Conservation (phyloP, 1,140 invertebrate genomes). For the Brachionus calyciflorus region DNA sequence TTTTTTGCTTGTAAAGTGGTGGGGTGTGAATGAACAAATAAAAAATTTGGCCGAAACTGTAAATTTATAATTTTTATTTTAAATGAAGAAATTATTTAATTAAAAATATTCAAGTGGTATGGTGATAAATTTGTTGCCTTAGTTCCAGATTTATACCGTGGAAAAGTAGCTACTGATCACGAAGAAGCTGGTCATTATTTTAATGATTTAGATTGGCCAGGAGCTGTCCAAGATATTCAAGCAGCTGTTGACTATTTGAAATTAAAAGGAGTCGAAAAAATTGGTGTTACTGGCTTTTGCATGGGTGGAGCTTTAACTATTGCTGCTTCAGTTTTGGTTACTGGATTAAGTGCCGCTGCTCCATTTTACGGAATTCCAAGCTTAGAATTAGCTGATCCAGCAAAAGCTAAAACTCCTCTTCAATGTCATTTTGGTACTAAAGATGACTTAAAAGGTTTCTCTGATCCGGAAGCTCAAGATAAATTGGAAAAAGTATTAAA, state of each 20-base stretch:
- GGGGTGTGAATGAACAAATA: slow-evolving; percentile 57
- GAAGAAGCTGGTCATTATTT: slow-evolving; percentile 56
- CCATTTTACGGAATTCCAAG: slow-evolving; percentile 56
- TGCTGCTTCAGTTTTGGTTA: slow-evolving; percentile 51
- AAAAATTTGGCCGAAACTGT: slow-evolving; percentile 51
- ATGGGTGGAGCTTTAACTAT: slow-evolving; percentile 56
- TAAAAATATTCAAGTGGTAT: slow-evolving; percentile 34
- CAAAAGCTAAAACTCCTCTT: slow-evolving; percentile 52
- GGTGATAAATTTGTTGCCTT: slow-evolving; percentile 51
- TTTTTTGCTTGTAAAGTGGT: slow-evolving; percentile 55
- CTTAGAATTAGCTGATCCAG: slow-evolving; percentile 50
- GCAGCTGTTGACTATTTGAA: slow-evolving; percentile 52
- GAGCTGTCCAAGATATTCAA: slow-evolving; percentile 54
- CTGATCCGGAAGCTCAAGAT: slow-evolving; percentile 47
- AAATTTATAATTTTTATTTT: slow-evolving; percentile 3
- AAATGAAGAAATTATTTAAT: background rate
- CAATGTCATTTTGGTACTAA: slow-evolving; percentile 54
- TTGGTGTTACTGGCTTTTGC: slow-evolving; percentile 56
- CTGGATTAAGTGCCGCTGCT: slow-evolving; percentile 52
- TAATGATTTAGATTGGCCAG: slow-evolving; percentile 54
- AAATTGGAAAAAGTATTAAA: slow-evolving; percentile 47
- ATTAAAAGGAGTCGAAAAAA: slow-evolving; percentile 50
- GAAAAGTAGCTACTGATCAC: slow-evolving; percentile 52
- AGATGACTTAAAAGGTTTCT: slow-evolving; percentile 50
- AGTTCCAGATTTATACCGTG: slow-evolving; percentile 56